Base-by-base conservation (phyloP, 2,888 invertebrate genomes). In the Flexamia atlantica region DNA sequence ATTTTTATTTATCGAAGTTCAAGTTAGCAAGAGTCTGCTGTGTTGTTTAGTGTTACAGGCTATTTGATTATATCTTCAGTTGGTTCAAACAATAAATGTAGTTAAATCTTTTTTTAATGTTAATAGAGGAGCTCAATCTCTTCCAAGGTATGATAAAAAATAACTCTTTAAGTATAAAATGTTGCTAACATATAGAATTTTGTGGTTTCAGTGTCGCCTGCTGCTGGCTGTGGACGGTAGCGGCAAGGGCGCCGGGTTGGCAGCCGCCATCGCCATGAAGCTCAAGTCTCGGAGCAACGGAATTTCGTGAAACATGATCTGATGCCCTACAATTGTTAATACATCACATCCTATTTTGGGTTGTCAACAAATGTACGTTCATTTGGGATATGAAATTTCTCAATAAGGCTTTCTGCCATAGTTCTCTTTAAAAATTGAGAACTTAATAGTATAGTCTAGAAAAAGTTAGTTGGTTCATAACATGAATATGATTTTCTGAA, bases 191-290 rank as follows among this genome's bases (percentile, higher is more conserved):
- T n/a, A n/a, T n/a, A n/a, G n/a, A n/a, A n/a, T n/a, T n/a, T n/a
- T 36, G 14, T 17, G 84, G 85, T 89, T 89, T 2, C 90, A 95
- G 95, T 94, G 94, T 72, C 85, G 85, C 25, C 83, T 96, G 80
- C 91, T 94, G 87, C 91, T 93, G 82, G 95, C 95, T 0, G 95
- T 96, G 89, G 96, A 96, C 90, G 96, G 96, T 72, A 95, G 95
- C 89, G 96, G 96, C 32, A 95, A 96, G 89, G 96, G 96, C 10
- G 95, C 95, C 0, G 96, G 95, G 1, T 91, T 96, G 57, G 94
- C 94, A 0, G 95, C 96, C 36, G 95, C 95, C 85, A 94, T 96
- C 87, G 95, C 95, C 0, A 91, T 92, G 30, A 91, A 93, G 86
- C 89, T 94, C 83, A 82, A 74, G 57, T 68, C 57, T 17, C 42